These are phyloP conservation scores for Eulemur mongoz DNA, from an alignment of 2,797 vertebrate species.

Conservation along the genomic window DNA sequence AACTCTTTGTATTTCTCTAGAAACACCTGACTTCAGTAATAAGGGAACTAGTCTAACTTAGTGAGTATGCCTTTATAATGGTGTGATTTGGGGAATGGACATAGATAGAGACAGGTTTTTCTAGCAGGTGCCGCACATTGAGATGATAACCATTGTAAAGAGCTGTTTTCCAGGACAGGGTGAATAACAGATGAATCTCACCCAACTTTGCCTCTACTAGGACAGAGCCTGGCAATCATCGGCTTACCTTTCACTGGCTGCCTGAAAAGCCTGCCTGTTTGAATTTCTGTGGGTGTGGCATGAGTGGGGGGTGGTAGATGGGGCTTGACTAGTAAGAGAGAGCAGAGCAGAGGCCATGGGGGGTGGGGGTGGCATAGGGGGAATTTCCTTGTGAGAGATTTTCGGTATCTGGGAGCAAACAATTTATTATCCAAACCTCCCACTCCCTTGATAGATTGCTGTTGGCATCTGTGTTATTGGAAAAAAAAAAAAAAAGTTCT, in stretches of 20 bases:
- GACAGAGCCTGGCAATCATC: not conserved
- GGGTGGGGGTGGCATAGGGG: not conserved
- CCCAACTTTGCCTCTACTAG: not conserved
- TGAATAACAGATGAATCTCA: not conserved
- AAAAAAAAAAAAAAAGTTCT: constrained; percentile 59
- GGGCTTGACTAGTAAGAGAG: not conserved
- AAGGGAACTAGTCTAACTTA: not conserved
- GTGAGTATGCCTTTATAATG: not conserved
- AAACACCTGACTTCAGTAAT: not conserved
- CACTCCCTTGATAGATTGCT: constrained; percentile 55
- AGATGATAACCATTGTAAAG: not conserved
- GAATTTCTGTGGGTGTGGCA: not conserved
- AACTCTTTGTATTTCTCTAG: not conserved
- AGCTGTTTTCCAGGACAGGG: not conserved
- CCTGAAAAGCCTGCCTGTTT: not conserved
- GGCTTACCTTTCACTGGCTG: not conserved
- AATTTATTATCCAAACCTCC: not conserved
- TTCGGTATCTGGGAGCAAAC: constrained; percentile 42
- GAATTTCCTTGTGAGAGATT: constrained; percentile 52
- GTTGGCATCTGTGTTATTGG: constrained; percentile 53
- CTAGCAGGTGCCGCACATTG: not conserved
- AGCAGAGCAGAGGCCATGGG: not conserved
- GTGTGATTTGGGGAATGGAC: not conserved
- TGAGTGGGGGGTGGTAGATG: not conserved
- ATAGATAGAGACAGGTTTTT: not conserved